Evolutionary conservation across 2,888 invertebrate genomes (phyloP).

Genomic region (Sceliomorpha sp.): DNA sequence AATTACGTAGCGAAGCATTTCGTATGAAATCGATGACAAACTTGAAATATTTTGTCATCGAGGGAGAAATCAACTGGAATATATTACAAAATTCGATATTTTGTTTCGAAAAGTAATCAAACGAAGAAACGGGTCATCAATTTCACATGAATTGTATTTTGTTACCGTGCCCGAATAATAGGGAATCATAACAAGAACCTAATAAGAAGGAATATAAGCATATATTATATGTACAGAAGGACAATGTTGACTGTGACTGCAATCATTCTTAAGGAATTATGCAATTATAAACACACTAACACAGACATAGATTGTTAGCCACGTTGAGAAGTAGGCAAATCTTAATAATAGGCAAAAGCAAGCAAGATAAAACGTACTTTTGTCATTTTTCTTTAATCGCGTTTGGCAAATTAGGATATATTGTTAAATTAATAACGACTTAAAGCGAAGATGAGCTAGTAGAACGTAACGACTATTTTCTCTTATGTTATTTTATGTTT

Average conservation of each 20-base stretch:
- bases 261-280: conserved; percentile 71
- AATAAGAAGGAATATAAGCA: conserved; percentile 61
- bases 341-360: conserved; percentile 14
- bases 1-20: conserved; percentile 43
- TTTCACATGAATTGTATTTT: conserved; percentile 2
- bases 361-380: conserved; percentile 31
- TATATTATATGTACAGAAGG: conserved; percentile 63
- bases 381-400: conserved; percentile 10
- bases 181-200: conserved; percentile 18
- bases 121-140: too few species aligned
- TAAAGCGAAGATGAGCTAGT: neutral
- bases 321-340: conserved; percentile 3
- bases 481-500: neutral
- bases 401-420: neutral
- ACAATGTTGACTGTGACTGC: conserved; percentile 78
- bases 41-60: conserved; percentile 22
- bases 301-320: conserved; percentile 15
- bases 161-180: conserved; percentile 19
- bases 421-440: neutral
- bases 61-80: too few species aligned
- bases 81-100: too few species aligned
- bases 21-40: conserved; percentile 30
- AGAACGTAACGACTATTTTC: too few species aligned
- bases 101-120: too few species aligned
- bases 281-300: conserved; percentile 25